These are phyloP conservation scores for Hybos culiciformis DNA, from an alignment of 2,888 invertebrate species.

Conservation along the genomic window DNA sequence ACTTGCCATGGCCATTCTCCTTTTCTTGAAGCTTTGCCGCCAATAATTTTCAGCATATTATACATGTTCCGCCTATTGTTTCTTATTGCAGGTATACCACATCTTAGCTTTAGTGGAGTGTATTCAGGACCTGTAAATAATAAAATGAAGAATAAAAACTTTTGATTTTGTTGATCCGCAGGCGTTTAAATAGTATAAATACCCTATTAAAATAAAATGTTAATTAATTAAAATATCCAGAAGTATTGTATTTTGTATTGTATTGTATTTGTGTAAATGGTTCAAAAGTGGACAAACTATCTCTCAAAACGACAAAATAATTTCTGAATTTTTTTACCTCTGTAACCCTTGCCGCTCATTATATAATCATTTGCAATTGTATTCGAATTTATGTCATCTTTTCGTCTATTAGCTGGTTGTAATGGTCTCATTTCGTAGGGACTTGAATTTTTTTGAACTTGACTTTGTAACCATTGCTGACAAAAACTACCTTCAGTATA, in stretches of 20 bases:
- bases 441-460: constrained; percentile 27
- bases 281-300: no score
- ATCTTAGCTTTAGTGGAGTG: constrained; percentile 33
- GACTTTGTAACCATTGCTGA: constrained; percentile 49
- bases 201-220: no score
- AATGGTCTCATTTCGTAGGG: constrained; percentile 25
- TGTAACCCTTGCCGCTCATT: constrained; percentile 31
- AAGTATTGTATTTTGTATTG: no score
- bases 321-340: no score
- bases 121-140: constrained; percentile 36
- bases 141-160: no score
- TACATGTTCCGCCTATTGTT: constrained; percentile 31
- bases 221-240: no score
- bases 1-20: constrained; percentile 95
- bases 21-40: constrained; percentile 62
- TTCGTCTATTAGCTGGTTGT: constrained; percentile 22
- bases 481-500: constrained; percentile 71
- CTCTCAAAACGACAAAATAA: no score
- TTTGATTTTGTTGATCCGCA: no score
- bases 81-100: constrained; percentile 29
- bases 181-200: no score
- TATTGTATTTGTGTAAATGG: no score
- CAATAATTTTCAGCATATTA: constrained; percentile 68
- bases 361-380: constrained; percentile 27
- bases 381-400: constrained; percentile 22